Evolutionary conservation across 2,797 vertebrate species (phyloP), one percentile per base, ranked within the genome.

Genomic region (Mormyrops attenuatus): DNA sequence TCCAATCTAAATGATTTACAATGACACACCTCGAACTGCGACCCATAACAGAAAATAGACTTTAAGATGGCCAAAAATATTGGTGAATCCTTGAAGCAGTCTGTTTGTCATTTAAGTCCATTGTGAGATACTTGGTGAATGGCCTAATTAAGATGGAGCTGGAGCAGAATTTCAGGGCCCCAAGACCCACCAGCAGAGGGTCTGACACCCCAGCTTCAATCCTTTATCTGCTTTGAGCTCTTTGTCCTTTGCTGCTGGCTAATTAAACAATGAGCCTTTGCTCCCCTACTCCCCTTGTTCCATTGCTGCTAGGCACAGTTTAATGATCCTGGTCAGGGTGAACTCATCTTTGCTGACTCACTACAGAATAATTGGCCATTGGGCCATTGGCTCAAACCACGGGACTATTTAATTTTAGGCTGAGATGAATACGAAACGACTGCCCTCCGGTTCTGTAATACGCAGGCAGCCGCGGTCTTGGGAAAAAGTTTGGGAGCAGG

Each of bases 401-500:
- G 0, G 13, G 7, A 38, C 66, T 84, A 50, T 44, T 88, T 77
- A 34, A 89, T n/a, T 26, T 89, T 82, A 41, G 73, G 73, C 38
- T 77, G 66, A 80, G 88, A 49, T 7, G 77, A 53, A 89, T 84
- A n/a, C 80, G 49, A 85, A 84, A 89, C 15, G 77, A 53, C 77
- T 52, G 30, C 80, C 52, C 53, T 5, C 88, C 41, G 53, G 38
- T 77, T 20, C 1, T 17, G 15, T 53, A 80, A 26, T 82, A 34
- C 6, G 9, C 77, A 63, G 22, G 41, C 80, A 20, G 47, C 5
- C 84, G 34, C 2, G 6, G 73, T 15, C 84, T 30, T 85, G 82
- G 50, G 84, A 49, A 85, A 52, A 50, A 22, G 13, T 52, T 85
- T 26, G 9, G 84, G n/a, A 85, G 47, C n/a, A 52, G 44, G 49